These are phyloP conservation scores for Cantharis lateralis DNA, from an alignment of 2,888 invertebrate species.

Conservation along the genomic window DNA sequence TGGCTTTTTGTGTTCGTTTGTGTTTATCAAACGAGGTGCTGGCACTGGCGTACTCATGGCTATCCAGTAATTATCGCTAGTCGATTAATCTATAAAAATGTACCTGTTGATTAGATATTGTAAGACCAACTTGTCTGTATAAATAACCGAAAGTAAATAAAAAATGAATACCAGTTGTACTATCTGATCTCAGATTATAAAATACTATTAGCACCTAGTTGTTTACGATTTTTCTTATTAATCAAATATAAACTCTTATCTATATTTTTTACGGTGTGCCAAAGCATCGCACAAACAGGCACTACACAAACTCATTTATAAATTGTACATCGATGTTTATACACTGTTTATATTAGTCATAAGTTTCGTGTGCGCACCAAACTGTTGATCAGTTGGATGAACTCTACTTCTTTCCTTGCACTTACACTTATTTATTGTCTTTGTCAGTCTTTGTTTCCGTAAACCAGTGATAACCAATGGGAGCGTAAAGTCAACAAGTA, in stretches of 20 bases:
- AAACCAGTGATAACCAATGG: background rate
- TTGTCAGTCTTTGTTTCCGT: background rate
- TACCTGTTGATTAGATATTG: background rate
- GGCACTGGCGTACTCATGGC: conserved; percentile 46
- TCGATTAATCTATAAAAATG: background rate
- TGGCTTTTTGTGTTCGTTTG: conserved; percentile 56
- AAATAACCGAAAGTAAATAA: background rate
- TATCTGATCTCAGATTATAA: background rate
- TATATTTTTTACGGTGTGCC: background rate
- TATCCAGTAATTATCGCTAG: background rate
- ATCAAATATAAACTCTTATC: background rate
- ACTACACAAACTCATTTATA: background rate
- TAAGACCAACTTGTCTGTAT: background rate
- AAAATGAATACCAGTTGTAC: background rate
- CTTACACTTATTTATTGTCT: background rate
- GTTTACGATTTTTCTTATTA: background rate
- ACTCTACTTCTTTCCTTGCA: background rate
- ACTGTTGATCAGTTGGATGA: background rate
- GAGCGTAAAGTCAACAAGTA: background rate
- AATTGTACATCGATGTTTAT: conserved; percentile 20
- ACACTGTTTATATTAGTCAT: conserved; percentile 27
- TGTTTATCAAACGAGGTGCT: conserved; percentile 42
- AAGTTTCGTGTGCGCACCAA: background rate
- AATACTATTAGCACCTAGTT: background rate
- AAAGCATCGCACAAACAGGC: background rate